A percentile compares a stretch with the other conserved stretches of the same genome.
These are phyloP conservation scores for Fulmarus glacialis DNA, from an alignment of 2,113 vertebrate genomes.

Conservation along the genomic window DNA sequence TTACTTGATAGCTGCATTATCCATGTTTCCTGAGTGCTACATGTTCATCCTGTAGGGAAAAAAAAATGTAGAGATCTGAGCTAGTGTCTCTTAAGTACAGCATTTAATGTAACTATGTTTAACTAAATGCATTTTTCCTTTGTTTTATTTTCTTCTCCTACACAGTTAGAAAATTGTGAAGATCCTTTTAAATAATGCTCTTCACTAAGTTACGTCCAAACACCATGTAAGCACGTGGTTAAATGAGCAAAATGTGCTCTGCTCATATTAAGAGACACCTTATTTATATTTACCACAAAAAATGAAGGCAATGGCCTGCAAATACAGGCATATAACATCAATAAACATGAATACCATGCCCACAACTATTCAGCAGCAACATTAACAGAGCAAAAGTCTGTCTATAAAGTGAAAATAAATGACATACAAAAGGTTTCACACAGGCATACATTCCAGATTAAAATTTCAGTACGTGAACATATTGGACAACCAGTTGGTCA, in stretches of 20 bases:
- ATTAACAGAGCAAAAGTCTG: background rate
- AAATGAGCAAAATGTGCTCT: background rate
- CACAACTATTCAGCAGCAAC: background rate
- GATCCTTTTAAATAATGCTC: background rate
- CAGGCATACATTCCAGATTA: background rate
- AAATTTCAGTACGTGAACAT: background rate
- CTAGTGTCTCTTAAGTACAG: background rate
- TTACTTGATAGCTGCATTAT: background rate
- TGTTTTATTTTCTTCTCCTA: background rate
- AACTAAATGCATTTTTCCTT: background rate
- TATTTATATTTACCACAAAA: background rate
- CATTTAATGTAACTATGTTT: background rate
- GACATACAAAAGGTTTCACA: background rate
- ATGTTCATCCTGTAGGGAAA: background rate
- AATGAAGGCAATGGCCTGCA: background rate
- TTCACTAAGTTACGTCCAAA: background rate
- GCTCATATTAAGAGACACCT: background rate
- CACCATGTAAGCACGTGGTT: fast-evolving
- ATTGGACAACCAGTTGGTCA: background rate
- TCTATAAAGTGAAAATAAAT: background rate
- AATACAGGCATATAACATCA: background rate
- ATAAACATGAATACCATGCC: background rate
- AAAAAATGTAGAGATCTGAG: background rate
- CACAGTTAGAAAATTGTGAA: background rate
- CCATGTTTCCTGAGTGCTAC: background rate